These are phyloP conservation scores for Muntiacus muntjak DNA, from an alignment of 2,113 vertebrate genomes.

Conservation along the genomic window DNA sequence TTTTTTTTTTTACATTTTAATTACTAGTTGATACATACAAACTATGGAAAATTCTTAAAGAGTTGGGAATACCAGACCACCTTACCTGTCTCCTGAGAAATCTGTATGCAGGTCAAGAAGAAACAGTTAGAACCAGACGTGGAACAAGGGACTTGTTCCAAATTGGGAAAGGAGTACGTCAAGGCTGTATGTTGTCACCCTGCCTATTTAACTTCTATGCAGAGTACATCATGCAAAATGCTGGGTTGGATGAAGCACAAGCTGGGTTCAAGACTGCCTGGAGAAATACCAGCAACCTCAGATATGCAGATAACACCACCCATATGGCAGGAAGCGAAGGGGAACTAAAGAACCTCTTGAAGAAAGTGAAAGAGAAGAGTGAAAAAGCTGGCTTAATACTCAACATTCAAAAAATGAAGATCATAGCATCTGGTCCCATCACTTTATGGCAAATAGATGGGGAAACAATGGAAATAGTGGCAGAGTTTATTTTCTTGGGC, in stretches of 20 bases:
- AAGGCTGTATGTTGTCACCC: not conserved
- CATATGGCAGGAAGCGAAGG: not conserved
- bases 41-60: not conserved
- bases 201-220: not conserved
- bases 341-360: not conserved
- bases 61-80: not conserved
- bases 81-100: not conserved
- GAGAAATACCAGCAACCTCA: not conserved
- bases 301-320: not conserved
- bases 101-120: not conserved
- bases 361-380: not conserved
- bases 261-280: not conserved
- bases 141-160: not conserved
- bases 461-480: not conserved
- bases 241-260: not conserved
- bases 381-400: not conserved
- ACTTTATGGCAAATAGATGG: not conserved
- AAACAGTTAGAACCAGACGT: not conserved
- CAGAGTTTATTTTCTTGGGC: not conserved
- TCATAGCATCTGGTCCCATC: not conserved
- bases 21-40: not conserved
- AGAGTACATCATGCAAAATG: not conserved
- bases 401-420: not conserved
- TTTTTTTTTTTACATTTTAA: not conserved
- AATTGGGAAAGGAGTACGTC: not conserved